Evolutionary conservation across 2,888 invertebrate species (phyloP).

Genomic region (Hyles lineata): DNA sequence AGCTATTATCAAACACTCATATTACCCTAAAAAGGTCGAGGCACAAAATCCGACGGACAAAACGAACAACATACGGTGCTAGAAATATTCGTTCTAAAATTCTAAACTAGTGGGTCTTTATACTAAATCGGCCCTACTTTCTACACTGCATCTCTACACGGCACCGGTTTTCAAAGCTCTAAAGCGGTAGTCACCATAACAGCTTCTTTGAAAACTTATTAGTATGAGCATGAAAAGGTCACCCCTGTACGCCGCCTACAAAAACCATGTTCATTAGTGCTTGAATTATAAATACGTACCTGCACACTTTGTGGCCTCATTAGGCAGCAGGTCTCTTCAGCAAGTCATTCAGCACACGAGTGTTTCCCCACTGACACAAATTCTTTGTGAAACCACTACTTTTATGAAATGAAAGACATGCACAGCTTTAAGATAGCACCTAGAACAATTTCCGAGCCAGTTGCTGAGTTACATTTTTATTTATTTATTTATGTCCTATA

Average conservation of each 20-base stretch:
- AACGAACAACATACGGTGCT: no score
- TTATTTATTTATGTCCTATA: no score
- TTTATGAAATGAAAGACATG: slow-evolving; percentile 27
- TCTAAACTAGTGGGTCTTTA: not conserved
- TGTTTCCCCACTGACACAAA: slow-evolving; percentile 31
- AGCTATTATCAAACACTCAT: no score
- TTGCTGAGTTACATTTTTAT: not conserved
- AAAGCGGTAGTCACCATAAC: slow-evolving; percentile 2
- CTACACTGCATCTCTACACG: not conserved
- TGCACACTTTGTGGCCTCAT: slow-evolving; percentile 29
- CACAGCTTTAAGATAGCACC: slow-evolving; percentile 18
- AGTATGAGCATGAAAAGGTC: not conserved
- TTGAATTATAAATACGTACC: slow-evolving; percentile 23
- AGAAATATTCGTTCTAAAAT: no score
- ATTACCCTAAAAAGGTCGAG: no score
- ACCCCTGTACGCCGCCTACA: not conserved
- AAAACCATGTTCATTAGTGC: slow-evolving; percentile 10
- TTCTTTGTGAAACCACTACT: slow-evolving; percentile 31
- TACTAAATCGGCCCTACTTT: not conserved
- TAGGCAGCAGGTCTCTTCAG: slow-evolving; percentile 27
- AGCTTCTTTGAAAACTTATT: not conserved
- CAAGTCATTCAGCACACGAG: slow-evolving; percentile 28
- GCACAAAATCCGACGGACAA: no score
- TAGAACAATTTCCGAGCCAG: slow-evolving; percentile 1
- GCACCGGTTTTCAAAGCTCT: no score